Evolutionary conservation across 2,797 vertebrate species (phyloP), one percentile per base, ranked within the genome.

Genomic region (Myotis myotis): DNA sequence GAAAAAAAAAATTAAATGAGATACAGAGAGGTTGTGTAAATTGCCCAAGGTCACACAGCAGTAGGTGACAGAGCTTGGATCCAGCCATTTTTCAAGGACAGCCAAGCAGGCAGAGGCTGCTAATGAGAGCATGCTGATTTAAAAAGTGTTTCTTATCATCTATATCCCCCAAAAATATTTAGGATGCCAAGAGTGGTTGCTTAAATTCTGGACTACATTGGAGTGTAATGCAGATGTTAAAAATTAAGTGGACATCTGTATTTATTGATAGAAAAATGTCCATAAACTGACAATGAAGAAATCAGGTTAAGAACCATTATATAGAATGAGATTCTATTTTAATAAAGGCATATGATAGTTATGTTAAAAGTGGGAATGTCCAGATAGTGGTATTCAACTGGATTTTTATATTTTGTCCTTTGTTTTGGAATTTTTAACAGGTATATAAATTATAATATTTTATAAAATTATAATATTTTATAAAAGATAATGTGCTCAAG

Each of bases 61-160:
- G n/a, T n/a, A 41, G 28, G 36, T 62, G 30, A 66, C 9, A 49
- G 41, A 89, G 15, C 17, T 75, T 9, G 36, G 41, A 68, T 89
- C 47, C 25, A 55, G 17, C 7, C 74, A 80, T 36, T 89, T 90
- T 82, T 49, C 84, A 62, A 51, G 22, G 1, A 22, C 53, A 89
- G 25, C 8, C 28, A 60, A 75, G 86, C 2, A 79, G 0, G 3
- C 33, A 93, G 66, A 23, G 3, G 12, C 4, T 49, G 10, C 72
- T 28, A 81, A 89, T 49, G 74, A 60, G 62, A 92, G 70, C 38
- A 64, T 60, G 41, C 6, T 78, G 47, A 74, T 53, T 93, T 68
- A 91, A 89, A 91, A 89, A 64, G 8, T 12, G 57, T 87, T 85
- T 94, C 30, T 91, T 91, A 70, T 79, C 4, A 81, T 60, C 55